Percentiles rank a stretch among this genome's conserved stretches.
These are phyloP conservation scores for Antheraea assamensis DNA, from an alignment of 2,888 invertebrate genomes.

Conservation along the genomic window DNA sequence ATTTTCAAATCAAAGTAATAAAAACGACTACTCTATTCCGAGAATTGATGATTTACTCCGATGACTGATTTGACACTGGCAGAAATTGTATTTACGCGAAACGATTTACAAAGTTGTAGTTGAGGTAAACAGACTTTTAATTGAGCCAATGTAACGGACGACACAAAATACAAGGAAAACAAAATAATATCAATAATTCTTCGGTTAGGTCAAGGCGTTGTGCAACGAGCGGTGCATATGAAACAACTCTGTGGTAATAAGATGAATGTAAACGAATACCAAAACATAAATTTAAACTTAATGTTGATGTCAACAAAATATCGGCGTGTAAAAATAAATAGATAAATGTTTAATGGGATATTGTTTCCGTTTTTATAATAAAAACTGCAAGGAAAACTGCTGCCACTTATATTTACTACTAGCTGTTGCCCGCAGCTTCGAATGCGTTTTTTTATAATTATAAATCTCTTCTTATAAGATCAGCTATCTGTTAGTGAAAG, in stretches of 20 bases:
- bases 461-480: too few relatives aligned
- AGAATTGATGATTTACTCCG: too few relatives aligned
- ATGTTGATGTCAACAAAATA: background rate
- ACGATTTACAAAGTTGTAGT: too few relatives aligned
- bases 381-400: background rate
- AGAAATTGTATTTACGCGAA: too few relatives aligned
- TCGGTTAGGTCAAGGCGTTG: background rate
- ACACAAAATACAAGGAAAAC: background rate
- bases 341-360: background rate
- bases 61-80: too few relatives aligned
- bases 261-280: background rate
- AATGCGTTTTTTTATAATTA: too few relatives aligned
- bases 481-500: too few relatives aligned
- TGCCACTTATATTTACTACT: background rate
- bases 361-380: background rate
- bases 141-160: background rate
- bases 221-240: background rate
- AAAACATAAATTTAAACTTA: background rate
- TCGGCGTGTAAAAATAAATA: background rate
- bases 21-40: too few relatives aligned
- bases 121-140: background rate
- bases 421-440: too few relatives aligned
- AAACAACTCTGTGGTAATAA: background rate
- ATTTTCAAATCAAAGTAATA: too few relatives aligned
- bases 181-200: background rate